phyloP scores from a whole-genome alignment of 1,140 invertebrate species.

The Wasmannia auropunctata region DNA sequence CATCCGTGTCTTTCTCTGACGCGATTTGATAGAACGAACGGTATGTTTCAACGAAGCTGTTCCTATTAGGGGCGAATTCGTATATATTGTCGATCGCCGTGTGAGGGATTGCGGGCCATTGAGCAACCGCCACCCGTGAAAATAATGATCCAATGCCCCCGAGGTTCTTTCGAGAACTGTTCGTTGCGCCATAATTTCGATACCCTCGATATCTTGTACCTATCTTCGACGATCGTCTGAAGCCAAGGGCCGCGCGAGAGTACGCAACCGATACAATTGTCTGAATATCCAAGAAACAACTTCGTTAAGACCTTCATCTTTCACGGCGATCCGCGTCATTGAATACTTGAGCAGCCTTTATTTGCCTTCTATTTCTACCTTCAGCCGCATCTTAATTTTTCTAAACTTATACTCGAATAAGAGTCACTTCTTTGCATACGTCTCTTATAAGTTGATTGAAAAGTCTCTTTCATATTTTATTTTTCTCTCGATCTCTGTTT shows the following conservation, averaged over 20 bases:
- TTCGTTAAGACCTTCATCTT: constrained; percentile 7
- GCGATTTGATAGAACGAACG: constrained; percentile 59
- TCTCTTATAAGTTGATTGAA: constrained; percentile 12
- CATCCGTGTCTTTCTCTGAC: neutral
- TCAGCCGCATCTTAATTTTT: neutral
- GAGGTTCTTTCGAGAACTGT: constrained; percentile 63
- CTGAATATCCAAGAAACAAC: neutral
- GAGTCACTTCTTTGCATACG: neutral
- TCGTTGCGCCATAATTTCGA: constrained; percentile 63
- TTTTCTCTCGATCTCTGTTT: neutral
- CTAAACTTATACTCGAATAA: neutral
- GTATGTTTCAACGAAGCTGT: constrained; percentile 37
- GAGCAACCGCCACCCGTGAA: constrained; percentile 72
- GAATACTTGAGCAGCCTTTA: neutral
- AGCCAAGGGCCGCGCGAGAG: constrained; percentile 27
- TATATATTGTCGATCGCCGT: constrained; percentile 70
- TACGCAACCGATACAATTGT: constrained; percentile 63
- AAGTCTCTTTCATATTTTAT: neutral
- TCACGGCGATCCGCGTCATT: neutral
- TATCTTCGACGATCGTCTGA: constrained; percentile 43
- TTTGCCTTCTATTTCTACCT: neutral
- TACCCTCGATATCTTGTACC: constrained; percentile 60
- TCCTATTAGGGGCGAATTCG: constrained; percentile 72
- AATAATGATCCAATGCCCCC: constrained; percentile 73
- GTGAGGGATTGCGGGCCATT: constrained; percentile 73